Percentiles rank a stretch among this genome's conserved stretches.
phyloP scores from a whole-genome alignment of 30 jellyfish, hydroid and myxozoan species.

The Hydractinia echinata region DNA sequence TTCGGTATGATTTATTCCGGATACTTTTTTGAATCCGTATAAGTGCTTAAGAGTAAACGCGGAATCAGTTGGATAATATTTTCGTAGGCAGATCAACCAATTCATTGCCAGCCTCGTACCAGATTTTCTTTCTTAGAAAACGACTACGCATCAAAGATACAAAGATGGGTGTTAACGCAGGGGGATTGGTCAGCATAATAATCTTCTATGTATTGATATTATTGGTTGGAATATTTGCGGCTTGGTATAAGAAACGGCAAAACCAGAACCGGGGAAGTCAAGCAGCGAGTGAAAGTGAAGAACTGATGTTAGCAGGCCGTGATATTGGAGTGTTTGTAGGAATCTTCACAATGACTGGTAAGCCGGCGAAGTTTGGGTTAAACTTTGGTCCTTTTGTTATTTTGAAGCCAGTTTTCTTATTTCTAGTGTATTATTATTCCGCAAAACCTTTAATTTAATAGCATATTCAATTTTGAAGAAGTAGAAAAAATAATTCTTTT shows the following conservation, averaged over 20 bases:
- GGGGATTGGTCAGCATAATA: constrained; percentile 68
- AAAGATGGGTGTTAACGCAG: constrained; percentile 35
- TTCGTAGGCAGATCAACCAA: too few relatives aligned
- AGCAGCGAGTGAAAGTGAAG: constrained; percentile 68
- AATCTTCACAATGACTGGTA: constrained; percentile 96
- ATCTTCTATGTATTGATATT: constrained; percentile 57
- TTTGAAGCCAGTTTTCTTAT: too few relatives aligned
- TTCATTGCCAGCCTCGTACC: too few relatives aligned
- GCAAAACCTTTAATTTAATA: too few relatives aligned
- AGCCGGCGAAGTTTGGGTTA: not conserved
- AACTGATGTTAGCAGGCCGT: constrained; percentile 88
- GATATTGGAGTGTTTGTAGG: constrained; percentile 84
- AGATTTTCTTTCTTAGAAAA: too few relatives aligned
- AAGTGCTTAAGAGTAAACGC: too few relatives aligned
- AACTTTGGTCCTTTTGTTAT: too few relatives aligned
- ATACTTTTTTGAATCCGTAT: too few relatives aligned
- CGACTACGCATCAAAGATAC: not conserved
- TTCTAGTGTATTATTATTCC: too few relatives aligned
- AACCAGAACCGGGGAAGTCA: not conserved
- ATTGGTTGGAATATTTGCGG: constrained; percentile 71
- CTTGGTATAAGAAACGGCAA: constrained; percentile 55
- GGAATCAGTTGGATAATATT: too few relatives aligned
- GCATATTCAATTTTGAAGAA: too few relatives aligned
- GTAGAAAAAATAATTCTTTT: not conserved
- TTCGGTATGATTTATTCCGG: too few relatives aligned